Evolutionary conservation across 2,888 invertebrate genomes (phyloP), one percentile per base, ranked within the genome.

Genomic region (Agonopterix alstromeriana): DNA sequence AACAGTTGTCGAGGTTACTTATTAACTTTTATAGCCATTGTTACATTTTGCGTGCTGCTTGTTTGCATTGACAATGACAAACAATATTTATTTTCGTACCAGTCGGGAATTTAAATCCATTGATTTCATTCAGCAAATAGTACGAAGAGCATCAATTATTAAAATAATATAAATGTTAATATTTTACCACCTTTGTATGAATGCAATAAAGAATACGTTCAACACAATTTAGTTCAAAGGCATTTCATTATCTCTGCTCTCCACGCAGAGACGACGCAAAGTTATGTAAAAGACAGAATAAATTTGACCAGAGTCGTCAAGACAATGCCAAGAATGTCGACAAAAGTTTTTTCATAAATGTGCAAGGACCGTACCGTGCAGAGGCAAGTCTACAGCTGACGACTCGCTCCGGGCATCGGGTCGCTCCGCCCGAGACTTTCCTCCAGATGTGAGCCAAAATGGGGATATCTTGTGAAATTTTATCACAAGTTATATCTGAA

Each of bases 301-400:
- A 70, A 72, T 70, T 66, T 63, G 63, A 67, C 61, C 63, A 59
- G 53, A 57, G 56, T 66, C 69, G 65, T 63, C 67, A 67, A 74
- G 79, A 82, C 78, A 78, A 77, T 77, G 77, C 70, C 70, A 78
- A 77, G 77, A 77, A 79, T 76, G 74, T 75, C 73, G 73, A 73
- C 63, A 63, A 80, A 84, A 84, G 75, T 84, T 86, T 86, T 85
- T 87, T 88, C 85, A 85, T 86, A 86, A 85, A 84, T 79, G 84
- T 75, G 79, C 78, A 77, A 75, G 73, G 72, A 71, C 69, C 71
- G 70, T 56, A 58, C 63, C 17, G 42, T 40, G 9, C 10, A 10
- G 36, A 63, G 61, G 61, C 63, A 70, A 42, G 69, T 68, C 58
- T 78, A 76, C 86, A 87, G 85, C 83, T 87, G 87, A 79, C 86